These are phyloP conservation scores for Scrobipalpa costella DNA, from an alignment of 2,888 invertebrate species.

Conservation along the genomic window DNA sequence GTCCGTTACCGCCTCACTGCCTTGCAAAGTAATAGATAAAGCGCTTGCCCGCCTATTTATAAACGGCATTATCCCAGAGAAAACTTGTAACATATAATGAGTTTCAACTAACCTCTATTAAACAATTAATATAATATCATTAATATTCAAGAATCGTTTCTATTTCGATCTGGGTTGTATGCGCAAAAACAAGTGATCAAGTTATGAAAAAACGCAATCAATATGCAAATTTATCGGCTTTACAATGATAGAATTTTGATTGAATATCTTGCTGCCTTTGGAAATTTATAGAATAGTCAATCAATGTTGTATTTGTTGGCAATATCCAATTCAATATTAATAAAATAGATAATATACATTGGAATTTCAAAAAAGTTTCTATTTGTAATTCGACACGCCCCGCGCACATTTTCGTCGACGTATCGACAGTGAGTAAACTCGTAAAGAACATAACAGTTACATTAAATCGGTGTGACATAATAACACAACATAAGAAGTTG, in stretches of 20 bases:
- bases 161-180: neutral
- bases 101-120: neutral
- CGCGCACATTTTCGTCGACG: neutral
- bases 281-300: neutral
- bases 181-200: neutral
- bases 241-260: slow-evolving; percentile 10
- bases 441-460: slow-evolving; percentile 18
- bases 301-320: slow-evolving; percentile 4
- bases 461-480: slow-evolving; percentile 15
- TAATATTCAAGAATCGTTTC: neutral
- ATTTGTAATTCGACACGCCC: slow-evolving; percentile 11
- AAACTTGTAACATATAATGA: slow-evolving; percentile 14
- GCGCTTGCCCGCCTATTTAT: slow-evolving; percentile 26
- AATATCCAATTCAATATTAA: neutral
- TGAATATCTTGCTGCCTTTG: neutral
- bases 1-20: slow-evolving; percentile 45
- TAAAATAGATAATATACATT: too few species aligned
- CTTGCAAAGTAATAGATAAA: slow-evolving; percentile 21
- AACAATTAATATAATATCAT: neutral
- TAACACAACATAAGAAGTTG: slow-evolving; percentile 23
- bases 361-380: neutral
- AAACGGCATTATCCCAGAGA: slow-evolving; percentile 14
- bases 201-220: slow-evolving; percentile 6
- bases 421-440: slow-evolving; percentile 8
- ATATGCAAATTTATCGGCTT: slow-evolving; percentile 2